These are phyloP conservation scores for Spilosoma lubricipeda DNA, from an alignment of 2,888 invertebrate species.

Conservation along the genomic window DNA sequence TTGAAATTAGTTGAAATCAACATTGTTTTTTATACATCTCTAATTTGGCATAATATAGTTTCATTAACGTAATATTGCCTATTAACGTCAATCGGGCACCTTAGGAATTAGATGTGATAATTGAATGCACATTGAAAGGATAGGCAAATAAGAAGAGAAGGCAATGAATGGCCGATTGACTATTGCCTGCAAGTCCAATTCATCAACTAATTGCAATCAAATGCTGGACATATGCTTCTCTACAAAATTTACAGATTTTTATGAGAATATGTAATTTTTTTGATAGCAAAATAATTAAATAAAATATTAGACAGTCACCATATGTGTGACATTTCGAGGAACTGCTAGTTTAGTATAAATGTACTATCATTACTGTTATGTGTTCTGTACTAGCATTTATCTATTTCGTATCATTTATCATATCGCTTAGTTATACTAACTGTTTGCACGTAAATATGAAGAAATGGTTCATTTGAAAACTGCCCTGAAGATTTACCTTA, in stretches of 20 bases:
- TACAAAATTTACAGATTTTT: too few species aligned
- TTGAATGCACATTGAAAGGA: too few species aligned
- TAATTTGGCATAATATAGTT: too few species aligned
- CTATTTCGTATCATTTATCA: too few species aligned
- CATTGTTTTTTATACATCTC: not conserved
- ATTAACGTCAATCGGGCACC: too few species aligned
- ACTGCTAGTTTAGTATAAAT: not conserved
- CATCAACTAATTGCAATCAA: too few species aligned
- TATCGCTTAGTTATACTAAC: not conserved
- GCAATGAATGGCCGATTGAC: not conserved
- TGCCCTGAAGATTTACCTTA: not conserved
- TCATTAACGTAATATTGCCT: too few species aligned
- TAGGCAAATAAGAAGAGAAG: too few species aligned
- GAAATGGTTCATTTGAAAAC: not conserved
- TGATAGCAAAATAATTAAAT: too few species aligned
- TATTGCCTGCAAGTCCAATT: not conserved
- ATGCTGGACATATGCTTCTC: not conserved
- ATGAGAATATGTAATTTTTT: too few species aligned
- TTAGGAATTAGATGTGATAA: too few species aligned
- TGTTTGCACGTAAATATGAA: not conserved
- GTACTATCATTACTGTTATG: not conserved
- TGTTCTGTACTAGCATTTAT: too few species aligned
- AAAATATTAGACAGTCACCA: not conserved
- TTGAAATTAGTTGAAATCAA: not conserved
- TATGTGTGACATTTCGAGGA: not conserved